Conservation (phyloP, 2,797 vertebrate genomes). For the Falco biarmicus region DNA sequence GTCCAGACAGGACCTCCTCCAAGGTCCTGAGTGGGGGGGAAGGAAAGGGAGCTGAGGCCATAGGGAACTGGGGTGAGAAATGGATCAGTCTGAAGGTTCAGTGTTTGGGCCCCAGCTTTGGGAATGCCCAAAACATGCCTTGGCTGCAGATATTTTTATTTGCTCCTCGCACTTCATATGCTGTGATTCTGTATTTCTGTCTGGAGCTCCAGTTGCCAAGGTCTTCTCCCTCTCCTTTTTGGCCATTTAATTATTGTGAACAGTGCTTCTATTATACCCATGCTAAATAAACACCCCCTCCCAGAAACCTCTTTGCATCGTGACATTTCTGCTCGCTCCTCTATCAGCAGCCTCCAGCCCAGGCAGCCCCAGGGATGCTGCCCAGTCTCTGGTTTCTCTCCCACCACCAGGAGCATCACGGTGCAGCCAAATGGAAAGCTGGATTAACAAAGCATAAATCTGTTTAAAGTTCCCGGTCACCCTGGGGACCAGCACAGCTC, state of each 20-base stretch:
- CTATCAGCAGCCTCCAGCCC: not conserved
- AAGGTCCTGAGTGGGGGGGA: not conserved
- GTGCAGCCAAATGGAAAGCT: rapidly evolving
- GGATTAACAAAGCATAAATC: not conserved
- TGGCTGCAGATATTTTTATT: not conserved
- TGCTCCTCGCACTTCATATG: rapidly evolving
- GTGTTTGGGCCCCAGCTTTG: too few relatives aligned
- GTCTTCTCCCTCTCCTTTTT: not conserved
- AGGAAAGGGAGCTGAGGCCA: too few relatives aligned
- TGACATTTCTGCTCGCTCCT: rapidly evolving
- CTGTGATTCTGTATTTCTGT: not conserved
- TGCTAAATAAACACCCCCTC: not conserved
- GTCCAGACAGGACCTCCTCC: too few relatives aligned
- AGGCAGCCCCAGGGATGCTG: too few relatives aligned
- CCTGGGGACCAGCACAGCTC: too few relatives aligned
- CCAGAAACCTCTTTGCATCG: rapidly evolving
- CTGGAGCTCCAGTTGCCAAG: not conserved
- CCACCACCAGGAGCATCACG: rapidly evolving
- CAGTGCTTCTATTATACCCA: not conserved
- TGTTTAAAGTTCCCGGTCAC: rapidly evolving
- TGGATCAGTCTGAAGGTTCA: not conserved
- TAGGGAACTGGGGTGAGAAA: not conserved
- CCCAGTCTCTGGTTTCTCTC: not conserved
- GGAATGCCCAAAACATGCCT: not conserved
- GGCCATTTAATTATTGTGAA: not conserved